phyloP scores from a whole-genome alignment of 64 coral and sea anemone genomes.

The Pachyseris speciosa region DNA sequence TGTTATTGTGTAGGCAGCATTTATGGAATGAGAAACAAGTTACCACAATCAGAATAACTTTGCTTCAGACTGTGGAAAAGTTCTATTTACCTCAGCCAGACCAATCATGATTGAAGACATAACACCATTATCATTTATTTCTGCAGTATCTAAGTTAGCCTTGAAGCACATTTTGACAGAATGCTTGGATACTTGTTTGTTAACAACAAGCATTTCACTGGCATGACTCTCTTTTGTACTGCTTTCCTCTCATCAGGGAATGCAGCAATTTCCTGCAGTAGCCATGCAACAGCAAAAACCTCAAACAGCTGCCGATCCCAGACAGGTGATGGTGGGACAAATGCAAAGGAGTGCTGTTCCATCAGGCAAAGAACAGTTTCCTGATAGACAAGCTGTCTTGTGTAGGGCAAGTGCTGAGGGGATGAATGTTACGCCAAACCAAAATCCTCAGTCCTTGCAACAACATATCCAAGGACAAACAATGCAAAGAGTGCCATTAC shows the following conservation, averaged over 20 bases:
- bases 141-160: no score
- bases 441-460: neutral
- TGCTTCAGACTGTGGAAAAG: no score
- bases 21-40: no score
- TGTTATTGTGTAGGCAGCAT: no score
- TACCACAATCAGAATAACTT: no score
- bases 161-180: neutral
- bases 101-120: no score
- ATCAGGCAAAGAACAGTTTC: neutral
- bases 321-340: constrained; percentile 6
- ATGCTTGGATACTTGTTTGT: neutral
- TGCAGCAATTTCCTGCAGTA: neutral
- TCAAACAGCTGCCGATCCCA: neutral
- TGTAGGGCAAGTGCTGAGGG: neutral
- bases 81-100: no score
- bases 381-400: neutral
- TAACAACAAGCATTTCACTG: neutral
- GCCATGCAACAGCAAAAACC: neutral
- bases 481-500: constrained; percentile 2
- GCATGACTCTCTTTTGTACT: neutral
- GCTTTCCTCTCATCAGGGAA: neutral
- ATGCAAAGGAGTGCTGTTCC: neutral
- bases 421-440: neutral
- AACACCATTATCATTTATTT: no score
- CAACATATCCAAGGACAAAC: neutral